Percentiles rank a stretch among this genome's conserved stretches.
These are phyloP conservation scores for human DNA, from an alignment of 2,113 vertebrate genomes.

Conservation along the genomic window GRCh38 chr18:74905501-74906000, in stretches of 20 bases:
- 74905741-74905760: background rate
- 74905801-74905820: background rate
- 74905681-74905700: conserved; percentile 59
- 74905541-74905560: conserved; percentile 65
- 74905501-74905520: background rate
- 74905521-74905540: conserved; percentile 25
- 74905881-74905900: background rate
- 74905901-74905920: background rate
- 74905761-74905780: background rate
- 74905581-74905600: conserved; percentile 74
- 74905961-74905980: background rate
- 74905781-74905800: background rate
- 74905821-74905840: background rate
- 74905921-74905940: background rate
- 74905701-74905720: conserved; percentile 68
- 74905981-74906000: background rate
- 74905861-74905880: background rate
- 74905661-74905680: conserved; percentile 68
- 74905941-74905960: background rate
- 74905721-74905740: background rate
- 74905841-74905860: background rate
- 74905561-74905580: conserved; percentile 70
- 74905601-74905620: conserved; percentile 80
- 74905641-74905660: conserved; percentile 69
- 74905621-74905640: conserved; percentile 49